Conservation (phyloP, 1,140 invertebrate species). For the Drosophila pectinifera region DNA sequence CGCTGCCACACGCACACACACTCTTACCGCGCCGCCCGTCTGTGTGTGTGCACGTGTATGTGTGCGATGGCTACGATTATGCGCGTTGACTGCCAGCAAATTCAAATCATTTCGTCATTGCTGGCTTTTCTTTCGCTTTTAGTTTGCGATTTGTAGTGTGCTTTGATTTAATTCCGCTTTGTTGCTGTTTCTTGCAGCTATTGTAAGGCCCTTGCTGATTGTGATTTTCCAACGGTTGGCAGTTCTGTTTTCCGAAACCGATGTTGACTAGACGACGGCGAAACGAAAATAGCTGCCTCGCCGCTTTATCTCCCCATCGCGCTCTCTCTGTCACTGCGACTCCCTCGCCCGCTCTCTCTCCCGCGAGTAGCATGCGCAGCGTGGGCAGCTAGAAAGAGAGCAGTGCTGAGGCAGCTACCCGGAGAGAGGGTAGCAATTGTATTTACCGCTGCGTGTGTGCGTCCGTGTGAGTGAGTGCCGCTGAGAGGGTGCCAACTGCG, state of each 20-base stretch:
- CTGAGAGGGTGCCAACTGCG: constrained; percentile 46
- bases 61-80: constrained; percentile 77
- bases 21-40: constrained; percentile 26
- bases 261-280: constrained; percentile 45
- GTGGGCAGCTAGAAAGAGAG: constrained; percentile 34
- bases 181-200: constrained; percentile 8
- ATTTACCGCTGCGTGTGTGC: background rate
- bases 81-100: constrained; percentile 72
- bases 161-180: constrained; percentile 30
- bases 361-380: constrained; percentile 72
- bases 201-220: constrained; percentile 6
- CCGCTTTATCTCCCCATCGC: constrained; percentile 30
- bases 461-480: constrained; percentile 22
- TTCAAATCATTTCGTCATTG: constrained; percentile 46
- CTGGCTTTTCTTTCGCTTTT: constrained; percentile 34
- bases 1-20: constrained; percentile 40
- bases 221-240: constrained; percentile 29
- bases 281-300: constrained; percentile 72
- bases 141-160: constrained; percentile 6
- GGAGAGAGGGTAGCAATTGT: constrained; percentile 62
- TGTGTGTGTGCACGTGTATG: constrained; percentile 31
- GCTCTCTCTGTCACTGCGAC: constrained; percentile 26
- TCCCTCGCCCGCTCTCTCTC: constrained; percentile 42
- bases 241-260: constrained; percentile 42
- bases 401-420: constrained; percentile 36